Conservation (phyloP, 1,140 invertebrate species). For the Drosophila ananassae region DNA sequence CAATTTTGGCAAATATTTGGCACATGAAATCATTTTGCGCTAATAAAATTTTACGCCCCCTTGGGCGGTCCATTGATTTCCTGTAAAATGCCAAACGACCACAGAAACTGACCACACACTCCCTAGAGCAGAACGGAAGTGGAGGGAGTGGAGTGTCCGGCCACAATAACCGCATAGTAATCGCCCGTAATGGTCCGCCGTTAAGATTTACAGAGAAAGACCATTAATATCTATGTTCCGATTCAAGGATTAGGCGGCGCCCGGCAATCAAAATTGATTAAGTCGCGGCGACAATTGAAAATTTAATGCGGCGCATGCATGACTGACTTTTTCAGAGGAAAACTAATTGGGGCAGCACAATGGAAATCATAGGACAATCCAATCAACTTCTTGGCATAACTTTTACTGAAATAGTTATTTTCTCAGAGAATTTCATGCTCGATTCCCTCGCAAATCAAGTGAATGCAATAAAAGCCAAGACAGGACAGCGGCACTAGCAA, state of each 20-base stretch:
- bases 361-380: not conserved
- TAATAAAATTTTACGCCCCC: conserved; percentile 72
- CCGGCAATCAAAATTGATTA: conserved; percentile 39
- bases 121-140: not conserved
- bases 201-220: conserved; percentile 43
- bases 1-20: conserved; percentile 80
- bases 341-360: conserved; percentile 11
- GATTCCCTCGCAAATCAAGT: conserved; percentile 12
- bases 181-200: conserved; percentile 27
- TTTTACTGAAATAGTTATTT: not conserved
- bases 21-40: conserved; percentile 81
- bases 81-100: conserved; percentile 57
- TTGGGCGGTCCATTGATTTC: conserved; percentile 68
- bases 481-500: conserved; percentile 15
- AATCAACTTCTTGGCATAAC: not conserved
- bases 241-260: conserved; percentile 19
- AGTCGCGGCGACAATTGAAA: conserved; percentile 43
- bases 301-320: conserved; percentile 21
- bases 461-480: conserved; percentile 25
- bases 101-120: conserved; percentile 61
- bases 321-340: not conserved
- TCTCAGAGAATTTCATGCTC: conserved; percentile 1
- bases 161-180: conserved; percentile 36
- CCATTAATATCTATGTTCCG: conserved; percentile 45
- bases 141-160: not conserved